Evolutionary conservation across 2,113 vertebrate species (phyloP), one percentile per base, ranked within the genome.

Genomic region (Datnioides undecimradiatus): DNA sequence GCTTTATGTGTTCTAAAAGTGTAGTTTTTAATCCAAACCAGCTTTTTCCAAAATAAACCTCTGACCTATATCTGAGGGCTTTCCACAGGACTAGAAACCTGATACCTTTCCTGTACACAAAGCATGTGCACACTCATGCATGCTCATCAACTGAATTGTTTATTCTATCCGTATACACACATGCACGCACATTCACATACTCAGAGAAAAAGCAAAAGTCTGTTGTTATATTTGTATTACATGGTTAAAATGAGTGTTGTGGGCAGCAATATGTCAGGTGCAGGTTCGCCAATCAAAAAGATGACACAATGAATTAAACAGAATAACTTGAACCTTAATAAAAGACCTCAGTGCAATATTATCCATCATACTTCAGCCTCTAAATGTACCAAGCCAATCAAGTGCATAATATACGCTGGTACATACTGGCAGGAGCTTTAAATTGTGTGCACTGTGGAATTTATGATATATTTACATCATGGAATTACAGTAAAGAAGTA

Each of bases 111-210:
- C 17, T 40, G 59, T 38, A 51, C 49, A 78, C 8, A 71, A 29
- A 68, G 59, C 34, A 16, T 36, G 19, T 45, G 64, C 71, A 34
- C 29, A 46, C 38, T 41, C 43, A 23, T 21, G 27, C 21, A 68
- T 6, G 3, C 27, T 49, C 48, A 63, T 48, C 10, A 6, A 67
- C 16, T 57, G 10, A 67, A 36, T 66, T 38, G 34, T 68, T 63
- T 68, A 68, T 79, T 79, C 31, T 67, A 25, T 51, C n/a, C 12
- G 8, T 59, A 52, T 33, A 13, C 23, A 63, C 31, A 68, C 34
- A 54, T n/a, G 45, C 34, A 68, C 69, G 58, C 6, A 66, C 54
- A 38, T 19, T 36, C 23, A 55, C 36, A 5, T 9, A 7, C 29
- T 49, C 16, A 82, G n/a, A 29, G 25, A 43, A 68, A 27, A 27